Evolutionary conservation across 2,888 invertebrate species (phyloP).

Genomic region (Scaptomyza tumidula): DNA sequence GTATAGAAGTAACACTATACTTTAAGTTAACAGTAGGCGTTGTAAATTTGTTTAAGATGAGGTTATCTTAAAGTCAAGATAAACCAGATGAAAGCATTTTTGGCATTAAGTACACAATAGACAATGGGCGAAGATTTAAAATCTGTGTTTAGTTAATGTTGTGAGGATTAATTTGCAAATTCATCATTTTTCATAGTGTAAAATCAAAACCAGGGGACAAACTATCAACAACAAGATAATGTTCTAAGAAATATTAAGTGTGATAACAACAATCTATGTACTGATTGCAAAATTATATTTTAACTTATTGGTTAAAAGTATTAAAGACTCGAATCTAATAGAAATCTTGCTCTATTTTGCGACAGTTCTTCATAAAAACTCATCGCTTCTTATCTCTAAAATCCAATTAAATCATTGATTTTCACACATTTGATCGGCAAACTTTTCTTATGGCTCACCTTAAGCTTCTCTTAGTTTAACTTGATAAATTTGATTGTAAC

Average conservation of each 20-base stretch:
- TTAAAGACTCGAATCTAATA: too few species aligned
- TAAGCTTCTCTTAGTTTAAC: too few species aligned
- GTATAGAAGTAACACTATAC: constrained; percentile 61
- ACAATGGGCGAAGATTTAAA: background rate
- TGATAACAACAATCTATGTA: background rate
- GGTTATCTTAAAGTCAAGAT: constrained; percentile 39
- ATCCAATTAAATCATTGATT: too few species aligned
- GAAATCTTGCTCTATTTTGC: too few species aligned
- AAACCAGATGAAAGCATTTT: constrained; percentile 1
- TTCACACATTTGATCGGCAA: too few species aligned
- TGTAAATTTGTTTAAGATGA: constrained; percentile 19
- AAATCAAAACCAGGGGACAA: background rate
- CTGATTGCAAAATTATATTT: background rate
- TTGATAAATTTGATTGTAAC: too few species aligned
- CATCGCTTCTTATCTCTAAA: too few species aligned
- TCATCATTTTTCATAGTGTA: too few species aligned
- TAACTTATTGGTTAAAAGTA: too few species aligned
- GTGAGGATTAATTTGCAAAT: too few species aligned
- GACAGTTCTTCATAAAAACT: too few species aligned
- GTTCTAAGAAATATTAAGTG: background rate
- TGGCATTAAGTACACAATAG: background rate
- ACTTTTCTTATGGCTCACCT: too few species aligned
- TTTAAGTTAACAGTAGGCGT: constrained; percentile 59
- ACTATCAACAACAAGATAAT: background rate
- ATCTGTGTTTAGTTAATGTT: background rate